These are phyloP conservation scores for Conopomorpha cramerella DNA, from an alignment of 1,140 invertebrate genomes.

Conservation along the genomic window DNA sequence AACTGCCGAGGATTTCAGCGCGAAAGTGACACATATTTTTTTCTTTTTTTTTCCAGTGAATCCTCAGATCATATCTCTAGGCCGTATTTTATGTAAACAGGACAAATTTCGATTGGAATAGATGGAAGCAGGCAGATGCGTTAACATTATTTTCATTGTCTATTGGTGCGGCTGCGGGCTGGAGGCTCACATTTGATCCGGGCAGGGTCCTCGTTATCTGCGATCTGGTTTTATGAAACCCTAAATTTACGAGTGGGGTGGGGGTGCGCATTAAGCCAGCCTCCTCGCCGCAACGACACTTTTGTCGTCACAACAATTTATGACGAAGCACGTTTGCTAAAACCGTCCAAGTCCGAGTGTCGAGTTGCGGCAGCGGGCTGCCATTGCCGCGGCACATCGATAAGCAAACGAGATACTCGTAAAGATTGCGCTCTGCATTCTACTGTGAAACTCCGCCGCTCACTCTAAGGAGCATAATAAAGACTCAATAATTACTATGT, in stretches of 20 bases:
- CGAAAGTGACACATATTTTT: slow-evolving; percentile 30
- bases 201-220: slow-evolving; percentile 52
- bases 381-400: no score
- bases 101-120: slow-evolving; percentile 40
- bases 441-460: no score
- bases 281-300: slow-evolving; percentile 44
- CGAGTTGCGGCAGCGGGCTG: slow-evolving; percentile 25
- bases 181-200: slow-evolving; percentile 52
- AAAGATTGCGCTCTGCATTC: no score
- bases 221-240: slow-evolving; percentile 60
- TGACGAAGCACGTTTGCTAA: slow-evolving; percentile 42
- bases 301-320: slow-evolving; percentile 49
- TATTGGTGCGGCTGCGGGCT: slow-evolving; percentile 24
- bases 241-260: slow-evolving; percentile 57
- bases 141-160: slow-evolving; percentile 52
- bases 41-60: slow-evolving; percentile 26
- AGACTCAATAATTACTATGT: no score
- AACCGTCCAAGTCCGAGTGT: slow-evolving; percentile 42
- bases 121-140: slow-evolving; percentile 44
- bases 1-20: slow-evolving; percentile 15
- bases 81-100: slow-evolving; percentile 54
- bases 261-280: slow-evolving; percentile 43
- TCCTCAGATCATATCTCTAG: slow-evolving; percentile 39
- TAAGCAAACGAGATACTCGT: no score
- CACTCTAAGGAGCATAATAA: no score